Evolutionary conservation across 2,797 vertebrate species (phyloP).

Genomic region (Lates japonicus): DNA sequence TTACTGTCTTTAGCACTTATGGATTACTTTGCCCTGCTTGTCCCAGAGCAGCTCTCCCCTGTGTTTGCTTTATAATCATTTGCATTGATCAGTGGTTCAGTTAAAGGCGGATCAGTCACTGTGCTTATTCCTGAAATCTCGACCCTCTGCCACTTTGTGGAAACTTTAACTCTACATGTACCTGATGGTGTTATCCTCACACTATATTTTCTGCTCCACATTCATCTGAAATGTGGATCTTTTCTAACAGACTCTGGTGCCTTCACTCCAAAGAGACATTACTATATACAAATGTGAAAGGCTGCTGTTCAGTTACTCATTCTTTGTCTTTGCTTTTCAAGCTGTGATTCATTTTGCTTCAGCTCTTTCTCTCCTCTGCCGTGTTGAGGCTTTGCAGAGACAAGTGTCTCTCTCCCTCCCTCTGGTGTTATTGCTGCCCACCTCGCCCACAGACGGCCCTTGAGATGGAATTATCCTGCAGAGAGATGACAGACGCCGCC

Average conservation of each 20-base stretch:
- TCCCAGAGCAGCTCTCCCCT: no score
- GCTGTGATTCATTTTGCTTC: no score
- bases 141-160: no score
- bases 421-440: neutral
- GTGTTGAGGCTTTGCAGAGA: neutral
- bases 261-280: neutral
- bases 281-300: neutral
- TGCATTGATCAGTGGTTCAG: no score
- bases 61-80: no score
- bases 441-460: slow-evolving; percentile 32
- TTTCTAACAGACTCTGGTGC: neutral
- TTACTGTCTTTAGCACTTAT: no score
- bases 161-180: no score
- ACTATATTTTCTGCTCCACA: neutral
- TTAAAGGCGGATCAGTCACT: neutral
- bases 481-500: slow-evolving; percentile 8
- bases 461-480: slow-evolving; percentile 22
- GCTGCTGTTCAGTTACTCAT: neutral
- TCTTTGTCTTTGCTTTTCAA: no score
- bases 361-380: neutral
- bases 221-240: neutral
- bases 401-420: neutral
- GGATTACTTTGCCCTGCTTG: no score
- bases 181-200: no score
- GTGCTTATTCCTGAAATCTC: no score